Base-by-base conservation (phyloP, 2,888 invertebrate species). In the Hartigia nigra region DNA sequence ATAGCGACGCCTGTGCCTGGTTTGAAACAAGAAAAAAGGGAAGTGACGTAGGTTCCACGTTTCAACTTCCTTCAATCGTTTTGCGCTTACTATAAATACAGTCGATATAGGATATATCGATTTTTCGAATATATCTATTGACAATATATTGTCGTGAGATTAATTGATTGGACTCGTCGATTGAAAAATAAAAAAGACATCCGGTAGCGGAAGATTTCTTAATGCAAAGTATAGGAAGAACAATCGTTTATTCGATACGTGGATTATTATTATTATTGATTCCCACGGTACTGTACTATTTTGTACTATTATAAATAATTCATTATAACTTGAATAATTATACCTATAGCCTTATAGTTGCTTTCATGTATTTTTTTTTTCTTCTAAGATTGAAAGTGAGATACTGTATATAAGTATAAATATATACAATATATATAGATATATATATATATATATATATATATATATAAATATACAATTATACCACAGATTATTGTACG, bases 401-500 rank as follows among this genome's bases (percentile, higher is more conserved):
- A 84, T 84, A 85, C 81, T 80, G 79, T 81, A 74, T 70, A 74
- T 74, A 76, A 39, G 74, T 74, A 79, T 76, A 72, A 39, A 77
- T 79, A 79, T 79, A 31, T 69, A 70, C 35, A 39, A 77, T 79
- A 79, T 79, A 31, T 69, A 70, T n/a, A n/a, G n/a, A 80, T 80
- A 79, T 75, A 80, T 78, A 83, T 82, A 82, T 76, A 76, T 81
- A 77, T 78, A 77, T 78, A 79, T 82, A 82, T 82, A 79, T 76
- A 75, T 79, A 77, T 79, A 82, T 78, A 74, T 75, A 77, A 78
- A 72, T 79, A 84, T 81, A 75, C 79, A 86, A 80, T 83, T 87
- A 86, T 88, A 88, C 82, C 86, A 86, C 84, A 86, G 83, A 87
- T 87, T 86, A 88, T 87, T 87, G 85, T 88, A 87, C 84, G 84